Base-by-base conservation (phyloP, 2,113 vertebrate species). In the Eupsittula cactorum region DNA sequence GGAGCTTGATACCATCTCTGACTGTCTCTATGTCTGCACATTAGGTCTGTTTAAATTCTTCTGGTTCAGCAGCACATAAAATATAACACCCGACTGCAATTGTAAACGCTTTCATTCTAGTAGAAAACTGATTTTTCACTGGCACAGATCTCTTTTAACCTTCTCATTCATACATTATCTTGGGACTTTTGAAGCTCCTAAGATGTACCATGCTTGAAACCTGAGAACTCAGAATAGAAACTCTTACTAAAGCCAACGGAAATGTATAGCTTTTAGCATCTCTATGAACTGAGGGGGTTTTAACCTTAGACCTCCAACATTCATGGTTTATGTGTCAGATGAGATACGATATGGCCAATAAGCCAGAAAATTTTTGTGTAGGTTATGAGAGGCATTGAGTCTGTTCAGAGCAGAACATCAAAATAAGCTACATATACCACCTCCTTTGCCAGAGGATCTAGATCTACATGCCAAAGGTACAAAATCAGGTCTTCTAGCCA, bases 31-130 rank as follows among this genome's bases (percentile, higher is more conserved):
- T 60, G 62, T 29, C 53, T 33, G 50, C 50, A 68, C 59, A 94
- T 91, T 78, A 92, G 28, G 46, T 86, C 76, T 81, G 60, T 10
- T 76, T 91, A 81, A 92, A 84, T 86, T 50, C 49, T 78, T 79
- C 73, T 94, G 42, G 55, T 87, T 92, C 86, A 94, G 88, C 68
- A 94, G 68, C 76, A 75, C 49, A 71, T 86, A 70, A 95, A 86
- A 80, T 27, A 55, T 28, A 69, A 37, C 55, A 75, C 65, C 83
- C 59, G 42, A 64, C 39, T 76, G 47, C 69, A 91, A 78, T 71
- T 86, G 75, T 35, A 86, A 77, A 88, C 55, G 27, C 39, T 60
- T 90, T 68, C 20, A 14, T 86, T 71, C 39, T 8, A 89, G 60
- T 10, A 70, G 50, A 64, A 95, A 91, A 88, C 24, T 41, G 24